phyloP scores from a whole-genome alignment of 92 coral and sea anemone genomes.

The Epizoanthus illoricatus region DNA sequence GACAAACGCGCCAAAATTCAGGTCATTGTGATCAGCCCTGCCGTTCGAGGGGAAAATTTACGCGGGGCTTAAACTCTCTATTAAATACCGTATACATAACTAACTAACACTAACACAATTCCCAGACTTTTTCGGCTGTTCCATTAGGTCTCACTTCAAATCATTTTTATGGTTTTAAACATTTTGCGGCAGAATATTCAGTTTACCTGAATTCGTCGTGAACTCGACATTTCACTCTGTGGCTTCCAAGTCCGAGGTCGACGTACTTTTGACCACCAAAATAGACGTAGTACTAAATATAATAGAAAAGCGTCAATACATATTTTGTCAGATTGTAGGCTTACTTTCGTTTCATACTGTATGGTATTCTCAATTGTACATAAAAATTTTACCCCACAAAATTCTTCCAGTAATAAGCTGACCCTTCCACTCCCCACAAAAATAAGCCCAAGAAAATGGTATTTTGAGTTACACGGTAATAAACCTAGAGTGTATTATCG shows the following conservation, averaged over 20 bases:
- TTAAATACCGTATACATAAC: background rate
- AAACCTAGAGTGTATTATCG: too few species aligned
- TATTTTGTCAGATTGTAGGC: background rate
- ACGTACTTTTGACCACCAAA: constrained; percentile 75
- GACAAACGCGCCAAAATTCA: too few species aligned
- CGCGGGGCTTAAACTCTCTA: too few species aligned
- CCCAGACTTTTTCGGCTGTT: background rate
- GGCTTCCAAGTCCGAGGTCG: constrained; percentile 87
- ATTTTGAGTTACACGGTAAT: too few species aligned
- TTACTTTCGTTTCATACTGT: background rate
- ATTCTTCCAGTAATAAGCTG: too few species aligned
- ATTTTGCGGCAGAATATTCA: background rate
- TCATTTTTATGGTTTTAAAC: too few species aligned
- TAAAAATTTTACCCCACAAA: background rate
- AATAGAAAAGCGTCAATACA: background rate
- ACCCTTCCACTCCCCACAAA: too few species aligned
- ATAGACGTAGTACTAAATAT: constrained; percentile 70
- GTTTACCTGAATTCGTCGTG: constrained; percentile 66
- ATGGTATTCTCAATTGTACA: background rate
- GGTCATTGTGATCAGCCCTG: too few species aligned
- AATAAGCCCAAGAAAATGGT: too few species aligned
- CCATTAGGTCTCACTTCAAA: too few species aligned
- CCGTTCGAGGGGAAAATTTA: too few species aligned
- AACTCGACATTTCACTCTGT: constrained; percentile 77
- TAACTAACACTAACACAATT: background rate